Evolutionary conservation across 2,113 vertebrate genomes (phyloP).

Genomic region (Cololabis saira): DNA sequence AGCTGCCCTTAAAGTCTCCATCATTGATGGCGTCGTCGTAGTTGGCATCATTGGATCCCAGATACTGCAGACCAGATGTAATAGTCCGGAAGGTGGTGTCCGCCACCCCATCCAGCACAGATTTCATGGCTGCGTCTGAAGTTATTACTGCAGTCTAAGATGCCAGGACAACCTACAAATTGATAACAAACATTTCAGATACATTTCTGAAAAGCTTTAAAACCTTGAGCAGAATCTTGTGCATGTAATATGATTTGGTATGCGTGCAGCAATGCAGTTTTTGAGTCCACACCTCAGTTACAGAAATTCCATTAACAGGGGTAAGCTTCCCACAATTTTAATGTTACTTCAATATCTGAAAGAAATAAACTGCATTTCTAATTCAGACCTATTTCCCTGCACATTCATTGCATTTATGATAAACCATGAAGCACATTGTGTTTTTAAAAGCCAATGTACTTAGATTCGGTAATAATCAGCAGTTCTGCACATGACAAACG

Average conservation of each 20-base stretch:
- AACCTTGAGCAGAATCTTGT: constrained; percentile 1
- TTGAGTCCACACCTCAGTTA: neutral
- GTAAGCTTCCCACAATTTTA: constrained; percentile 5
- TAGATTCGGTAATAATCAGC: constrained; percentile 2
- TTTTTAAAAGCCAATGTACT: neutral
- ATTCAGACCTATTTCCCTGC: neutral
- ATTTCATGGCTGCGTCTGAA: constrained; percentile 91
- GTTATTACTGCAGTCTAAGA: constrained; percentile 63
- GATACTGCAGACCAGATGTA: constrained; percentile 94
- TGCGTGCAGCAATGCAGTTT: neutral
- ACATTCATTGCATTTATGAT: constrained; percentile 3
- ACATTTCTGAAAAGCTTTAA: constrained; percentile 11
- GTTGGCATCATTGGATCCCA: constrained; percentile 94
- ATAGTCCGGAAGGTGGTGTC: constrained; percentile 98
- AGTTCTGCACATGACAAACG: neutral
- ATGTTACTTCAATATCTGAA: neutral
- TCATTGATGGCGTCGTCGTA: constrained; percentile 89
- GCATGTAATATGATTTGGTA: neutral
- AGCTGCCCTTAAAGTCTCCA: constrained; percentile 90
- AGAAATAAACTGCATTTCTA: neutral
- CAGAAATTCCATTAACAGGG: neutral
- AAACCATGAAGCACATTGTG: neutral
- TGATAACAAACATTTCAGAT: constrained; percentile 59
- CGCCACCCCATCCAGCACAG: constrained; percentile 95
- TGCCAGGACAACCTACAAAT: constrained; percentile 65